phyloP scores from a whole-genome alignment of 2,797 vertebrate species.

The Myiotriccus ornatus region DNA sequence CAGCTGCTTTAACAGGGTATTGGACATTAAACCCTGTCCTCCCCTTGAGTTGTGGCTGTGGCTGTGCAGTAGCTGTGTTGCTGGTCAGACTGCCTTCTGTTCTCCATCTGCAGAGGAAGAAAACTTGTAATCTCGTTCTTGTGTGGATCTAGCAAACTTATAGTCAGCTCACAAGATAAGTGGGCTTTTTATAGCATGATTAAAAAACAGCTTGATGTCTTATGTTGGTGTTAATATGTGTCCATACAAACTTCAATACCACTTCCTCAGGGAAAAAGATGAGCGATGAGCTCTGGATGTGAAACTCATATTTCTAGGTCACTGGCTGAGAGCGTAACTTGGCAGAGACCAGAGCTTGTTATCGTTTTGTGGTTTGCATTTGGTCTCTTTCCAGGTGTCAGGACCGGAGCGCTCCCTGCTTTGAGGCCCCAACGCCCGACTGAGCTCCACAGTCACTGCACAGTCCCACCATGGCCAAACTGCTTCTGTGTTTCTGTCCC shows the following conservation, averaged over 20 bases:
- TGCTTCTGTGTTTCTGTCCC: background rate
- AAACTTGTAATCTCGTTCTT: fast-evolving
- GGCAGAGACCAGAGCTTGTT: background rate
- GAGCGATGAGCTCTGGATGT: background rate
- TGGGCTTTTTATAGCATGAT: background rate
- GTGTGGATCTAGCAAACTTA: background rate
- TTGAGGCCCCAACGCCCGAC: background rate
- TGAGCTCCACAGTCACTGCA: background rate
- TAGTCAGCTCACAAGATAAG: background rate
- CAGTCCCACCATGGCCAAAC: fast-evolving
- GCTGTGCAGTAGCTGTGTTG: background rate
- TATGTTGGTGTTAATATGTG: background rate
- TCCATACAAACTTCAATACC: background rate
- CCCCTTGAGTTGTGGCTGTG: background rate
- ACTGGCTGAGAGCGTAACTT: background rate
- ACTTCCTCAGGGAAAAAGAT: background rate
- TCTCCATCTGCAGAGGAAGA: background rate
- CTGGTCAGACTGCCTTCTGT: background rate
- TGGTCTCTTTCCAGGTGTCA: conserved; percentile 1
- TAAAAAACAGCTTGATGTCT: background rate
- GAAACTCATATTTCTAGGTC: conserved; percentile 26
- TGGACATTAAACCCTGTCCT: background rate
- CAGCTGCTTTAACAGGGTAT: background rate
- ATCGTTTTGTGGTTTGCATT: background rate
- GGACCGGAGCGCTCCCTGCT: background rate